Conservation (phyloP, 30 jellyfish, hydroid and myxozoan genomes). For the Aurelia aurita complex sp. Pacific region DNA sequence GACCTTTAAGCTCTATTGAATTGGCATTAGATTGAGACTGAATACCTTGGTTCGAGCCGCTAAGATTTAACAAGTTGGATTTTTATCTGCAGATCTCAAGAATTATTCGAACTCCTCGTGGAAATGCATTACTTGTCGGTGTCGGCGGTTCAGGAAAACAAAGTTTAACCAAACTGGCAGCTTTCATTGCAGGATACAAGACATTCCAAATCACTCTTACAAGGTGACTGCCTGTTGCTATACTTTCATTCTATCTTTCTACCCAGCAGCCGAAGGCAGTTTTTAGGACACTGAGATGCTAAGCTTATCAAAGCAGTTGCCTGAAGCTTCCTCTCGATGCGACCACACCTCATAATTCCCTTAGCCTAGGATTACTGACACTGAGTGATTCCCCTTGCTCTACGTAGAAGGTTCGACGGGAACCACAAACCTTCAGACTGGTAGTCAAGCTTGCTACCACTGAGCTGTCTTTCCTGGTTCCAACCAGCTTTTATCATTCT, state of each 20-base stretch:
- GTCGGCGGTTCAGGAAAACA: conserved; percentile 94
- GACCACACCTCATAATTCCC: too few relatives aligned
- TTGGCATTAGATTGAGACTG: too few relatives aligned
- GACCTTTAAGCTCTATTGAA: background rate
- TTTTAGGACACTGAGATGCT: too few relatives aligned
- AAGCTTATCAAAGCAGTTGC: too few relatives aligned
- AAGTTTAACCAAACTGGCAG: conserved; percentile 78
- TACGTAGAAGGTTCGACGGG: background rate
- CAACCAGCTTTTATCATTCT: too few relatives aligned
- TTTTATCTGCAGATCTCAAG: conserved; percentile 66
- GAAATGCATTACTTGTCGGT: conserved; percentile 84
- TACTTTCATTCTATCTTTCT: background rate
- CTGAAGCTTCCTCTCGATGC: too few relatives aligned
- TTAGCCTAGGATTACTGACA: too few relatives aligned
- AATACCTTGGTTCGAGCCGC: too few relatives aligned
- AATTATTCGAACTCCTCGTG: conserved; percentile 84
- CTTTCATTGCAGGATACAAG: conserved; percentile 83
- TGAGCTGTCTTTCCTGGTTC: background rate
- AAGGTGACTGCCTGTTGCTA: conserved; percentile 22
- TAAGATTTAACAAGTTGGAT: background rate
- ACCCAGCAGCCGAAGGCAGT: background rate
- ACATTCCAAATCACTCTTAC: conserved; percentile 84
- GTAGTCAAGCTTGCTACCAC: background rate
- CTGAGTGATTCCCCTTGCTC: too few relatives aligned
- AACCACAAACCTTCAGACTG: background rate